Evolutionary conservation across 2,888 invertebrate genomes (phyloP).

Genomic region (Molanna angustata): DNA sequence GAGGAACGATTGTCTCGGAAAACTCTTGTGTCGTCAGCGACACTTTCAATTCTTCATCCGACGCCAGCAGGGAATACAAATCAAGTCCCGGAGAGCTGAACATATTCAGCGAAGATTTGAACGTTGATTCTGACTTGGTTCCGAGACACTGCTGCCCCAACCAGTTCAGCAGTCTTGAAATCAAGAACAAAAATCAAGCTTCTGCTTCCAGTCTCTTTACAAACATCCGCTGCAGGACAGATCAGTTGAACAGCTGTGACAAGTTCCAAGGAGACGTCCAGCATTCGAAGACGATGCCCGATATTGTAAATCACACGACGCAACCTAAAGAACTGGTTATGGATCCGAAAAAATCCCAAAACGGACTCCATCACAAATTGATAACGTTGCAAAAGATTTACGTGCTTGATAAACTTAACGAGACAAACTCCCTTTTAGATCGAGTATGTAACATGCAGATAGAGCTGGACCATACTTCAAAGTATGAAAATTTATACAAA

Average conservation of each 20-base stretch:
- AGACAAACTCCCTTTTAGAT: background rate
- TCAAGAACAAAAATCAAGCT: background rate
- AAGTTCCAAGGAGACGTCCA: conserved; percentile 7
- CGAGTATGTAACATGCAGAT: no score
- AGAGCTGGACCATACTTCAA: no score
- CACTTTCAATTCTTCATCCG: conserved; percentile 21
- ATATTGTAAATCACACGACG: conserved; percentile 27
- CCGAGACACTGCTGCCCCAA: conserved; percentile 30
- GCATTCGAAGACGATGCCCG: conserved; percentile 30
- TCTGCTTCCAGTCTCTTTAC: conserved; percentile 10
- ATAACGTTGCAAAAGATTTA: conserved; percentile 3
- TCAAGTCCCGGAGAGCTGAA: background rate
- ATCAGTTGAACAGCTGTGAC: conserved; percentile 9
- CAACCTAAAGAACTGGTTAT: conserved; percentile 4
- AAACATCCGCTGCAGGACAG: background rate
- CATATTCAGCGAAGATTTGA: background rate
- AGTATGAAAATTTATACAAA: background rate
- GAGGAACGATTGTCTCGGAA: conserved; percentile 3
- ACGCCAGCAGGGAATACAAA: conserved; percentile 3
- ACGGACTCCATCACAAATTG: conserved; percentile 2
- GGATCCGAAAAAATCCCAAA: background rate
- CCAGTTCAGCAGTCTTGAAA: conserved; percentile 12
- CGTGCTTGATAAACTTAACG: conserved; percentile 5
- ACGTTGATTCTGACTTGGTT: conserved; percentile 25
- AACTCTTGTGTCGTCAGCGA: conserved; percentile 13